Conservation (phyloP, 2,113 vertebrate genomes). For the Neopipo cinnamomea region DNA sequence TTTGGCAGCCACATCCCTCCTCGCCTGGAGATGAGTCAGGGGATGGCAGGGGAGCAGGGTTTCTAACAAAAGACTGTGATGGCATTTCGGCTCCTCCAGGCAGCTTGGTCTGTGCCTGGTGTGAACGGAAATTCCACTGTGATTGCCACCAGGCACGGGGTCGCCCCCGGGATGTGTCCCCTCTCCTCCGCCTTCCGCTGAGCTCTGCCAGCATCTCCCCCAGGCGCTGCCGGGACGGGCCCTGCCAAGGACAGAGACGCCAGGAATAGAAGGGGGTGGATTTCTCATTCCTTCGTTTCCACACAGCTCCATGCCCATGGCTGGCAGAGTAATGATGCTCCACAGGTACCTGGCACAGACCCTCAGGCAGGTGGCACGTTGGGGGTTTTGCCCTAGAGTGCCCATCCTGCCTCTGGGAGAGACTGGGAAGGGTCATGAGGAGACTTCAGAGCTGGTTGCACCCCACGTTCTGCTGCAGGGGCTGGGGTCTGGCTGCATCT, state of each 20-base stretch:
- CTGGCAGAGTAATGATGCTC: not conserved
- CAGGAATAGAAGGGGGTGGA: conserved; percentile 7
- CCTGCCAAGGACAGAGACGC: conserved; percentile 31
- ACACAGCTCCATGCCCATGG: rapidly evolving
- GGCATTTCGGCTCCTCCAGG: not conserved
- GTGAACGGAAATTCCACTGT: not conserved
- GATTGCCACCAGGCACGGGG: not conserved
- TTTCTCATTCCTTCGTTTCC: not conserved
- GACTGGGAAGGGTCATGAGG: not conserved
- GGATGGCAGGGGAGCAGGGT: not conserved
- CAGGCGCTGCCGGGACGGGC: not conserved
- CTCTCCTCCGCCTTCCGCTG: not conserved
- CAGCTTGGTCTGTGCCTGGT: rapidly evolving
- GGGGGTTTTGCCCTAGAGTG: not conserved
- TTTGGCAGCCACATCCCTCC: not conserved
- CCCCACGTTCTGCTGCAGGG: not conserved
- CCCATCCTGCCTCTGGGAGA: not conserved
- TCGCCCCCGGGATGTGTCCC: not conserved
- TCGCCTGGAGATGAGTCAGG: not conserved
- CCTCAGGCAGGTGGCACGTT: rapidly evolving
- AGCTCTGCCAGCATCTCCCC: not conserved
- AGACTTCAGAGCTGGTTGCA: not conserved
- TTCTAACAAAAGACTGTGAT: not conserved
- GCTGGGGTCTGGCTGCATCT: not conserved
- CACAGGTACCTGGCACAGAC: not conserved